Percentiles rank a stretch among this genome's conserved stretches.
phyloP scores from a whole-genome alignment of 2,888 invertebrate species.

The Zaprionus obscuricornis region DNA sequence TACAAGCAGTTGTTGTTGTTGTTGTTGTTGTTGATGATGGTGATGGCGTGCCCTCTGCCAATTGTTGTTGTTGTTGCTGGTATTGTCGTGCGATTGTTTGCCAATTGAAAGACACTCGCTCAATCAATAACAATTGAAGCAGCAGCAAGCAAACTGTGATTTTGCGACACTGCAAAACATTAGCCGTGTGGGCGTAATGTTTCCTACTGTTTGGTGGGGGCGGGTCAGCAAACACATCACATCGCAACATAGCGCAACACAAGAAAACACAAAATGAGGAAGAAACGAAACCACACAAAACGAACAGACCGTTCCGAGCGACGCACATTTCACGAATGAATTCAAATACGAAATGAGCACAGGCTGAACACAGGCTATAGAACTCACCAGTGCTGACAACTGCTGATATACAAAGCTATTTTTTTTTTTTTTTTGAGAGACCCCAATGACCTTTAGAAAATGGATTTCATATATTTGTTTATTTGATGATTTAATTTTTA shows the following conservation, averaged over 20 bases:
- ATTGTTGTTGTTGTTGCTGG: conserved; percentile 4
- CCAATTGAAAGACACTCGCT: conserved; percentile 61
- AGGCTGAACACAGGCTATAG: conserved; percentile 17
- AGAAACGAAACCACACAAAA: background rate
- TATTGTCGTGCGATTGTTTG: conserved; percentile 57
- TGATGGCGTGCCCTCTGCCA: too few species aligned
- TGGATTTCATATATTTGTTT: too few species aligned
- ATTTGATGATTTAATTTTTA: too few species aligned
- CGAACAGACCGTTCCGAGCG: conserved; percentile 62
- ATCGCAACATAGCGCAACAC: conserved; percentile 7
- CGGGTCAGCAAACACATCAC: conserved; percentile 45
- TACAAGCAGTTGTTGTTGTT: conserved; percentile 17
- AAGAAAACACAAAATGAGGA: conserved; percentile 17
- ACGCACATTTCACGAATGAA: conserved; percentile 77
- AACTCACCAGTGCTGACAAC: background rate
- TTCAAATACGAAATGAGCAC: conserved; percentile 75
- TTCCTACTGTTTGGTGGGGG: background rate
- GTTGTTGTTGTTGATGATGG: background rate
- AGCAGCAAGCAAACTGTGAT: conserved; percentile 44
- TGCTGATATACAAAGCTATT: background rate
- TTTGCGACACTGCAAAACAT: conserved; percentile 27
- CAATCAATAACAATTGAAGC: conserved; percentile 65
- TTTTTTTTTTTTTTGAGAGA: too few species aligned
- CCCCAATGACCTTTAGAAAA: too few species aligned
- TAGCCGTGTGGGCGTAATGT: conserved; percentile 2